Evolutionary conservation across 2,113 vertebrate species (phyloP), one percentile per base, ranked within the genome.

Genomic region (Charina bottae): DNA sequence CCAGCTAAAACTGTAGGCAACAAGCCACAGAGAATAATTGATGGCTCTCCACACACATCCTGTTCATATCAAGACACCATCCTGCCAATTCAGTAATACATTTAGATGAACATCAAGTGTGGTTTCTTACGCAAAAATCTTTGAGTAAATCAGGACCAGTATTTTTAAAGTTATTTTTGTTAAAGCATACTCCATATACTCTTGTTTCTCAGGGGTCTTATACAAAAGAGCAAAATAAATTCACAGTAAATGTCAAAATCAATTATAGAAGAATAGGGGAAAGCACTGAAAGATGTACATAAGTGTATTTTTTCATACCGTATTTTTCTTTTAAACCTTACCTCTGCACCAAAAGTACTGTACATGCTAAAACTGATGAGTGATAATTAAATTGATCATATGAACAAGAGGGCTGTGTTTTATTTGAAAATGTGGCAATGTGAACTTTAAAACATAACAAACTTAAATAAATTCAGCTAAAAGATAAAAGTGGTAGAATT

Each of bases 331-430:
- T 85, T 78, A 53, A 94, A 15, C 28, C 12, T 11, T 93, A 92
- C 72, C 8, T 12, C 87, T 89, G 1, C 33, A 53, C 88, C 88
- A 28, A 95, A 72, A 0, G 0, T 59, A 49, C 89, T 10, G 0
- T 90, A 90, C 64, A 94, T 92, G 78, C 37, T 92, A 92, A 94
- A 93, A 93, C 78, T 85, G 0, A 87, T 55, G 12, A 88, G 13
- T 6, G n/a, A 55, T 91, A 0, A 95, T 93, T 95, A 96, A 95
- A 97, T 62, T 21, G 46, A 56, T 60, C 17, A 24, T 84, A 55
- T 55, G 53, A 37, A 72, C 68, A 72, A 58, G 37, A 88, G 26
- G 23, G 26, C 17, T 46, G 15, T 64, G 26, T 64, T 64, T 94
- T 87, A 64, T 90, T 92, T 55, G 56, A 5, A 87, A 95, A 83